Conservation (phyloP, 2,797 vertebrate species). For the Calcarius lapponicus region DNA sequence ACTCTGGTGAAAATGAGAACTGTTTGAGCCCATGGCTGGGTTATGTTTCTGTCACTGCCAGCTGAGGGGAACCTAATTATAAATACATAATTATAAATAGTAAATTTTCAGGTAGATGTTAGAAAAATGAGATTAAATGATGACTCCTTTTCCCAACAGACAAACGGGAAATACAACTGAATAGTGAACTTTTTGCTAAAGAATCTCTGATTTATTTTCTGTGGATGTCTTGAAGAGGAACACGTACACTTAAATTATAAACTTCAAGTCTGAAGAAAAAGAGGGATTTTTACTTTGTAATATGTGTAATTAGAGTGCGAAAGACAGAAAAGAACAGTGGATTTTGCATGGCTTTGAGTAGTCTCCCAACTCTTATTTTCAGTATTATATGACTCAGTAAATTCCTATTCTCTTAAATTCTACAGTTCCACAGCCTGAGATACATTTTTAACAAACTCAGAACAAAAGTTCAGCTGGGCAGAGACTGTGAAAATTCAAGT, state of each 20-base stretch:
- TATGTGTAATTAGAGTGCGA: not conserved
- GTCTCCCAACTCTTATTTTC: not conserved
- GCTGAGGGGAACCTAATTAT: not conserved
- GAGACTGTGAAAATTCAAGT: not conserved
- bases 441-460: not conserved
- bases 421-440: not conserved
- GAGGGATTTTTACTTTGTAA: not conserved
- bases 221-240: not conserved
- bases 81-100: not conserved
- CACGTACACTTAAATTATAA: not conserved
- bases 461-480: not conserved
- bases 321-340: not conserved
- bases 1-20: not conserved
- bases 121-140: not conserved
- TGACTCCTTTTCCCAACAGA: not conserved
- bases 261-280: not conserved
- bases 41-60: not conserved
- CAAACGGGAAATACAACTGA: not conserved
- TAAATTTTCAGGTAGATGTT: not conserved
- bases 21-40: not conserved
- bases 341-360: not conserved
- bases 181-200: not conserved
- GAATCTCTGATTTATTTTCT: not conserved
- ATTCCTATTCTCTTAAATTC: slow-evolving; percentile 22
- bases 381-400: slow-evolving; percentile 15